Conservation (phyloP, 1,140 invertebrate genomes). For the Pseudomyrmex sp. region DNA sequence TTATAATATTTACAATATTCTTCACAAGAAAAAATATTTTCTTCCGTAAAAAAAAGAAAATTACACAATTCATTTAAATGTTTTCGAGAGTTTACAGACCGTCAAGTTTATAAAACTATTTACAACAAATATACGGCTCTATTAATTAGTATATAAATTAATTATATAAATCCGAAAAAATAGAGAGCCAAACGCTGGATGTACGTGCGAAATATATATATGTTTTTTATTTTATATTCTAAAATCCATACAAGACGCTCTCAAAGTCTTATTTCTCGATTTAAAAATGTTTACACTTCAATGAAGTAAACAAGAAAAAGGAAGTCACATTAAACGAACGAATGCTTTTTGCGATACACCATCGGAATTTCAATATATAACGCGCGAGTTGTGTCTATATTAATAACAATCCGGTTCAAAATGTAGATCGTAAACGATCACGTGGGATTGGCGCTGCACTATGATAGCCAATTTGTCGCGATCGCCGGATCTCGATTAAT, state of each 20-base stretch:
- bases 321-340: not conserved
- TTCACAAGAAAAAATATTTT: not conserved
- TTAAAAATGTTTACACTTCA: too few species aligned
- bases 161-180: too few species aligned
- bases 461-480: slow-evolving; percentile 64
- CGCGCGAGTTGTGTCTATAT: slow-evolving; percentile 56
- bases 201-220: too few species aligned
- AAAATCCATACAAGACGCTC: too few species aligned
- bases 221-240: too few species aligned
- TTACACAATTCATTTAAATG: too few species aligned
- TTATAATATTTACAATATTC: too few species aligned
- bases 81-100: too few species aligned
- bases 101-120: not conserved
- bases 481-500: slow-evolving; percentile 62
- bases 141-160: too few species aligned
- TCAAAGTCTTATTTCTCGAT: too few species aligned
- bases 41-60: not conserved
- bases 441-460: slow-evolving; percentile 35
- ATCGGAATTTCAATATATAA: slow-evolving; percentile 45
- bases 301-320: not conserved
- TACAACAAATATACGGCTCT: too few species aligned
- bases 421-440: slow-evolving; percentile 58
- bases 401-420: slow-evolving; percentile 59
- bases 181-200: too few species aligned
- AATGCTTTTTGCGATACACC: slow-evolving; percentile 47